Percentiles rank a stretch among this genome's conserved stretches.
Conservation (phyloP, 2,113 vertebrate species). For the Scartelaos histophorus region DNA sequence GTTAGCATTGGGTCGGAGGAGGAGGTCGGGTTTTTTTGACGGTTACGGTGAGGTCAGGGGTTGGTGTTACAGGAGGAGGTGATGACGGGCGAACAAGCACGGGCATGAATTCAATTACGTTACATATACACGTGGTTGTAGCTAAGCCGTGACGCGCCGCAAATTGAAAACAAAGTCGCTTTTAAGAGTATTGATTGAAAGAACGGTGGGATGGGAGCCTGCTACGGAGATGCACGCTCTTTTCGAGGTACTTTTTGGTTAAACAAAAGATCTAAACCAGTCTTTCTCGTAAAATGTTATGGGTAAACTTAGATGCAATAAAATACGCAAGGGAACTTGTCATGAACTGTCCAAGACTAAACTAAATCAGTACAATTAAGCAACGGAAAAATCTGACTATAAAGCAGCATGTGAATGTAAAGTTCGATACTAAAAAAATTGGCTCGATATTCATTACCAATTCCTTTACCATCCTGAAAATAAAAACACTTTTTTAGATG, state of each 20-base stretch:
- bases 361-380: too few species aligned
- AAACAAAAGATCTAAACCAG: too few species aligned
- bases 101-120: conserved; percentile 7
- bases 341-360: too few species aligned
- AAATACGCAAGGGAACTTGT: too few species aligned
- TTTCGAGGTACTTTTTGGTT: background rate
- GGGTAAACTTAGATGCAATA: too few species aligned
- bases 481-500: too few species aligned
- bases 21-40: conserved; percentile 16
- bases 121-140: background rate
- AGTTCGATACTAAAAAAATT: too few species aligned
- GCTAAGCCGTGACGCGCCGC: background rate
- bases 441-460: too few species aligned
- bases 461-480: too few species aligned
- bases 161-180: conserved; percentile 1
- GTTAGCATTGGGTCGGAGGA: conserved; percentile 15
- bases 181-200: background rate
- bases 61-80: conserved; percentile 24
- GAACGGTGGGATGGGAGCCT: background rate
- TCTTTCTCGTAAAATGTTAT: too few species aligned
- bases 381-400: too few species aligned
- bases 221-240: background rate
- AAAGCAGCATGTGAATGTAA: too few species aligned
- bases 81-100: conserved; percentile 16
- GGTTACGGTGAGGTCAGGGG: conserved; percentile 29